Conservation (phyloP, 2,797 vertebrate species). For the Lepus townsendii region DNA sequence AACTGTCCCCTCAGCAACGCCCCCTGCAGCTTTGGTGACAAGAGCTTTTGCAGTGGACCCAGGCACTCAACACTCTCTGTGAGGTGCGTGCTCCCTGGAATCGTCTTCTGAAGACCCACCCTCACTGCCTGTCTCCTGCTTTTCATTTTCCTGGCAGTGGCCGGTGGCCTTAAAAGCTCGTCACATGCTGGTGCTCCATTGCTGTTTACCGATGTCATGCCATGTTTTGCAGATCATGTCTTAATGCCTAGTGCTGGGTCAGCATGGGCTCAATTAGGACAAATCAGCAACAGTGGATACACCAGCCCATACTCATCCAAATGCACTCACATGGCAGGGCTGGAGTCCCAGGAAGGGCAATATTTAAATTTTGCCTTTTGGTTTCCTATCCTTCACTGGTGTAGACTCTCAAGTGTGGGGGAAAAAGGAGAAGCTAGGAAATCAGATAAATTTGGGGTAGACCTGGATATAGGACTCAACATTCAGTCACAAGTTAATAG, state of each 20-base stretch:
- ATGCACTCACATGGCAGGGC: not conserved
- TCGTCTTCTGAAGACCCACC: not conserved
- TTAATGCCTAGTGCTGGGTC: not conserved
- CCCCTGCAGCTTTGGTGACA: not conserved
- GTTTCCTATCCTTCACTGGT: not conserved
- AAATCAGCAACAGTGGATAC: not conserved
- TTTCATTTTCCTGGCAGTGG: not conserved
- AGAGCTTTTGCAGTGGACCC: not conserved
- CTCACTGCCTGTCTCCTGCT: not conserved
- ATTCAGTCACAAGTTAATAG: not conserved
- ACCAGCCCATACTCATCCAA: not conserved
- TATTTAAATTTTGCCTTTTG: not conserved
- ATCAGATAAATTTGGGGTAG: not conserved
- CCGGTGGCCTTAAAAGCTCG: not conserved
- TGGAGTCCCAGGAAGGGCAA: not conserved
- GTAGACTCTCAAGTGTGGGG: not conserved
- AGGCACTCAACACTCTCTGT: accelerated
- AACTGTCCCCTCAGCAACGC: not conserved
- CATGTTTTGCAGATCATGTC: not conserved
- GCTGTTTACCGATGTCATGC: not conserved
- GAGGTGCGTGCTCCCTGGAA: not conserved
- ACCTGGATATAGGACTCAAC: not conserved
- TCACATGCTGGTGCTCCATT: accelerated
- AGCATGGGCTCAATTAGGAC: not conserved
- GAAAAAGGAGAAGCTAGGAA: too few species aligned